Evolutionary conservation across 2,797 vertebrate species (phyloP).

Genomic region (Taenioides sp.): DNA sequence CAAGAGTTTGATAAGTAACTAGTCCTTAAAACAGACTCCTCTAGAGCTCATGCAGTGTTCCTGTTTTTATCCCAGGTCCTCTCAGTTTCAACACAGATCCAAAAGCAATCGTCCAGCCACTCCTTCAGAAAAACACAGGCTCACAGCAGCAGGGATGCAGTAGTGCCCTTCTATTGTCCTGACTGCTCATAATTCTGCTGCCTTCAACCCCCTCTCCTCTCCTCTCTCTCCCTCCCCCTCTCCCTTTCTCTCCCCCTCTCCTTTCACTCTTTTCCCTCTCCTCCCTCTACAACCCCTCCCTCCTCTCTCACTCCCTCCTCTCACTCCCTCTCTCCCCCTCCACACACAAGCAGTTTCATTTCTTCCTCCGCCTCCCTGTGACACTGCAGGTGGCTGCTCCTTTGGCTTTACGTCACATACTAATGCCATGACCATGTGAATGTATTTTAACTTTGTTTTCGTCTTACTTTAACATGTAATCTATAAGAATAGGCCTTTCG

Average conservation of each 20-base stretch:
- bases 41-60: slow-evolving; percentile 8
- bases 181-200: slow-evolving; percentile 55
- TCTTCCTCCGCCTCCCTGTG: slow-evolving; percentile 26
- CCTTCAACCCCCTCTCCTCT: slow-evolving; percentile 52
- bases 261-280: slow-evolving; percentile 15
- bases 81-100: not conserved
- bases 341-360: slow-evolving; percentile 29
- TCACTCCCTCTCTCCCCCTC: slow-evolving; percentile 30
- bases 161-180: slow-evolving; percentile 69
- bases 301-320: slow-evolving; percentile 26
- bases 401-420: slow-evolving; percentile 8
- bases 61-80: slow-evolving; percentile 3
- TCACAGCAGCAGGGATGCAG: slow-evolving; percentile 38
- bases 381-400: slow-evolving; percentile 69
- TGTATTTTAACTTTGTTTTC: not conserved
- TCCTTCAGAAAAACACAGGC: slow-evolving; percentile 17
- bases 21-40: slow-evolving; percentile 26
- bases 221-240: slow-evolving; percentile 35
- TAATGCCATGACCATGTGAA: not conserved
- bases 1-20: slow-evolving; percentile 33
- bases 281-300: slow-evolving; percentile 38
- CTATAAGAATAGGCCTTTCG: not conserved
- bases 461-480: not conserved
- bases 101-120: slow-evolving; percentile 14
- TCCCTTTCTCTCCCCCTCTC: slow-evolving; percentile 25